Evolutionary conservation across 2,888 invertebrate species (phyloP).

Genomic region (Priocnemis perturbator): DNA sequence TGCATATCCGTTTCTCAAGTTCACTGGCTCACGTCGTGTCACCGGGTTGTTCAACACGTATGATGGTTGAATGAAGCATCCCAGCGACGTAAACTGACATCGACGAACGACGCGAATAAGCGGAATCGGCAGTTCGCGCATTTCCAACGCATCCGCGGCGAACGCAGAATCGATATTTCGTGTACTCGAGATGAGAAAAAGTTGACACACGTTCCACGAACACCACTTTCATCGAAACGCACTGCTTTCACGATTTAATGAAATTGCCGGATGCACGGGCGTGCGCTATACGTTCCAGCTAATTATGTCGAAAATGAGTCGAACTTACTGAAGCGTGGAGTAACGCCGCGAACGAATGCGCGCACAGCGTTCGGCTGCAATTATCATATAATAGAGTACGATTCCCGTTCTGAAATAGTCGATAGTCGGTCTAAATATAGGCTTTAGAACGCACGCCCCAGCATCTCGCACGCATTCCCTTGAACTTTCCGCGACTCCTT

Average conservation of each 20-base stretch:
- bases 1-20: no score
- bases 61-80: background rate
- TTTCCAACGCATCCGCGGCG: no score
- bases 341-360: slow-evolving; percentile 25
- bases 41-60: background rate
- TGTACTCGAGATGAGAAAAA: no score
- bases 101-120: no score
- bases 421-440: slow-evolving; percentile 32
- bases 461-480: slow-evolving; percentile 32
- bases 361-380: slow-evolving; percentile 19
- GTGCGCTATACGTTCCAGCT: background rate
- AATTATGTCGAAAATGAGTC: slow-evolving; percentile 37
- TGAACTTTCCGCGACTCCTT: slow-evolving; percentile 46
- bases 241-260: background rate
- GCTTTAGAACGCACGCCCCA: slow-evolving; percentile 28
- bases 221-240: background rate
- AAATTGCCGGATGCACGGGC: slow-evolving; percentile 15
- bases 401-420: slow-evolving; percentile 30
- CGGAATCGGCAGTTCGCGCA: no score
- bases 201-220: background rate
- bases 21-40: slow-evolving; percentile 6
- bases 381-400: slow-evolving; percentile 44
- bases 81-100: background rate
- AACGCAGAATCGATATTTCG: no score
- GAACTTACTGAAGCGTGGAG: slow-evolving; percentile 41